Evolutionary conservation across 1,140 invertebrate species (phyloP).

Genomic region (Cydia amplana): DNA sequence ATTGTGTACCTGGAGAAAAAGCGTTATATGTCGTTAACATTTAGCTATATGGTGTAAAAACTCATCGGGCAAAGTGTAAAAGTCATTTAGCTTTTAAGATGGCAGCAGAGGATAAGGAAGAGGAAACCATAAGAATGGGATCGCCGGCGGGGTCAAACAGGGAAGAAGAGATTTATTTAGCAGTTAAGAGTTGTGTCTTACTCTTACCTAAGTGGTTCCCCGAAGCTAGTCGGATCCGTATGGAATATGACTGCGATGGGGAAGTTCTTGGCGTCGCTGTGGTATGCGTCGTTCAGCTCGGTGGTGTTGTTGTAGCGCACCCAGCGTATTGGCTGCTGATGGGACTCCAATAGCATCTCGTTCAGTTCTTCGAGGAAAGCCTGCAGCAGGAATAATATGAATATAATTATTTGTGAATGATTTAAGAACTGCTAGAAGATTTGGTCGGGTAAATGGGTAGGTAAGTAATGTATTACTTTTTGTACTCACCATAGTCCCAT

Average conservation of each 20-base stretch:
- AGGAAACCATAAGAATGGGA: too few species aligned
- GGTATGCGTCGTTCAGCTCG: constrained; percentile 85
- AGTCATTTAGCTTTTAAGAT: too few species aligned
- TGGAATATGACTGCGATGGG: constrained; percentile 85
- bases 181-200: constrained; percentile 47
- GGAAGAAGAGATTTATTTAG: background rate
- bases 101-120: too few species aligned
- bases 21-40: background rate
- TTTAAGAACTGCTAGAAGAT: too few species aligned
- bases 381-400: constrained; percentile 57
- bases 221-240: constrained; percentile 67
- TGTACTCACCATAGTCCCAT: constrained; percentile 81
- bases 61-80: too few species aligned
- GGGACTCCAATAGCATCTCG: constrained; percentile 71
- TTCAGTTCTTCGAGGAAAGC: constrained; percentile 84
- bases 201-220: constrained; percentile 81
- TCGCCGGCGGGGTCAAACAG: too few species aligned
- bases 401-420: background rate
- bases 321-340: constrained; percentile 82
- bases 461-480: background rate
- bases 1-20: constrained; percentile 83
- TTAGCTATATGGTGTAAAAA: too few species aligned
- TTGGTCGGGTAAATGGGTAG: too few species aligned
- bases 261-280: constrained; percentile 82
- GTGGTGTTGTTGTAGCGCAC: constrained; percentile 83